phyloP scores from a whole-genome alignment of 2,797 vertebrate genomes.

The Chelon auratus region DNA sequence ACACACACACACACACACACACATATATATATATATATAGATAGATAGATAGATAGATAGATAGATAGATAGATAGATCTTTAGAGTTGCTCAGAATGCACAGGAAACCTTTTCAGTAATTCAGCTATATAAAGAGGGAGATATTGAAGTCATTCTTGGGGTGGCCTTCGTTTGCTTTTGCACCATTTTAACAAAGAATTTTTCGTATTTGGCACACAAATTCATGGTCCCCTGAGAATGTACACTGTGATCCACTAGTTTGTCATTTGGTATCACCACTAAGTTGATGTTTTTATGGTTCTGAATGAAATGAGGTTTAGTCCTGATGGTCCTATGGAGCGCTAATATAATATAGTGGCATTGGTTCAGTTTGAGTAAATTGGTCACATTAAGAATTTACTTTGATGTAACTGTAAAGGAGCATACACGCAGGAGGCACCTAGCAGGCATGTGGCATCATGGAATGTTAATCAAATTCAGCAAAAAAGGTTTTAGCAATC shows the following conservation, averaged over 20 bases:
- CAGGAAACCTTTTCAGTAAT: constrained; percentile 21
- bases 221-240: not conserved
- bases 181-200: not conserved
- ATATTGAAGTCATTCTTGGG: not conserved
- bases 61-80: constrained; percentile 11
- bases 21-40: too few relatives aligned
- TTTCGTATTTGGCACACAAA: not conserved
- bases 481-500: too few relatives aligned
- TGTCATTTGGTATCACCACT: not conserved
- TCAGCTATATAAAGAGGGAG: not conserved
- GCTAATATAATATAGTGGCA: not conserved
- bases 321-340: too few relatives aligned
- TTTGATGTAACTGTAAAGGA: too few relatives aligned
- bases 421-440: too few relatives aligned
- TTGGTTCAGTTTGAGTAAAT: not conserved
- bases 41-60: too few relatives aligned
- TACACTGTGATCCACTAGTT: not conserved
- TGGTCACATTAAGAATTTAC: too few relatives aligned
- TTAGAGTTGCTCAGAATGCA: not conserved
- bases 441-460: too few relatives aligned
- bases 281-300: not conserved
- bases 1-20: too few relatives aligned
- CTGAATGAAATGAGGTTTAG: too few relatives aligned
- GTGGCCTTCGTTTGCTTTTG: not conserved
- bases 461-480: too few relatives aligned